Base-by-base conservation (phyloP, 2,797 vertebrate species). In the Tragelaphus eurycerus region DNA sequence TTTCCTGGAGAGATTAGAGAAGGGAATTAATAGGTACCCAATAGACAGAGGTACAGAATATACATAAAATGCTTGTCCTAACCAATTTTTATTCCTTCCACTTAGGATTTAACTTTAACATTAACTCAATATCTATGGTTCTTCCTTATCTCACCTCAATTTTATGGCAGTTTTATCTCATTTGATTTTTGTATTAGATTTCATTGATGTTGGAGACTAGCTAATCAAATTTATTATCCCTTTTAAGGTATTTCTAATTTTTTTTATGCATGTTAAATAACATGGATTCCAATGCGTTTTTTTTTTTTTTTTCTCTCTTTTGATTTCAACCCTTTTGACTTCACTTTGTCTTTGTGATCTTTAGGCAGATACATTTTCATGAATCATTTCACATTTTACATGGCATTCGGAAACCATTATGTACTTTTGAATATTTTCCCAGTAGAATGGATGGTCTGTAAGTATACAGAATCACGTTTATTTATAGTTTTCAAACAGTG, bases 161-260 rank as follows among this genome's bases (percentile, higher is more conserved):
- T 91, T 54, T 83, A 38, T 71, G 62, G 29, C 5, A 43, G 29
- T 88, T 89, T 84, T 52, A 43, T 59, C 2, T 74, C 48, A 50
- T 78, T 88, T 90, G 19, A 57, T 50, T 95, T 95, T 93, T 76
- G 12, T 87, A 71, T 93, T 31, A 25, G n/a, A 83, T 93, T 82
- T 89, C 43, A 67, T 23, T 89, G 9, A 79, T 64, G 8, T 90
- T 92, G 6, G 59, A 89, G 31, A 96, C 19, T 46, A 89, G 23
- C 38, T 93, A 62, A 48, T 92, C 48, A 62, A 84, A 95, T 87
- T 17, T 67, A 67, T 81, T 55, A 90, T 67, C 15, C 15, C 38
- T 54, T 86, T 95, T 50, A 52, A 1, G n/a, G 1, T 62, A 86
- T 86, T 96, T 92, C 81, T 83, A 25, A 81, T 84, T 74, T 90